phyloP scores from a whole-genome alignment of 2,113 vertebrate species.

The Otis tarda region DNA sequence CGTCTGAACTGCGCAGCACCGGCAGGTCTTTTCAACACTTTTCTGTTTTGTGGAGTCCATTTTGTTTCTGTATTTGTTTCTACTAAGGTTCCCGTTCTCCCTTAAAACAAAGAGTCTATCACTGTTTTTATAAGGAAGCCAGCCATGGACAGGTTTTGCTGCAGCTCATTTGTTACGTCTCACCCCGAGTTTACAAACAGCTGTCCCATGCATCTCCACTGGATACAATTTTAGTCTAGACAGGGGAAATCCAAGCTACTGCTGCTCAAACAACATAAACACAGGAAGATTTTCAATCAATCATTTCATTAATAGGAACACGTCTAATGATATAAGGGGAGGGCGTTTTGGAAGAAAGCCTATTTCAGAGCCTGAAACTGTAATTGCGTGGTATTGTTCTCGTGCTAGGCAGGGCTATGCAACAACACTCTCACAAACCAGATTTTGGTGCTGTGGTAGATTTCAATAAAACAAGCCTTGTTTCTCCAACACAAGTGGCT shows the following conservation, averaged over 20 bases:
- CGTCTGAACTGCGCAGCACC: not conserved
- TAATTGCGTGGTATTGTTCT: conserved; percentile 21
- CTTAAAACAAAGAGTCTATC: not conserved
- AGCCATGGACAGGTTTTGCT: not conserved
- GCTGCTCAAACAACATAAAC: conserved; percentile 51
- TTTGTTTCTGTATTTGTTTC: conserved; percentile 30
- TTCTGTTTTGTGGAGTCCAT: not conserved
- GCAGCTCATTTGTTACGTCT: conserved; percentile 26
- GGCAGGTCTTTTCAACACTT: conserved; percentile 20
- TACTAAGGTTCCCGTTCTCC: not conserved
- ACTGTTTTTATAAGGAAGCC: conserved; percentile 19
- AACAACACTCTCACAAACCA: conserved; percentile 8
- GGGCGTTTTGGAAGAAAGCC: conserved; percentile 47
- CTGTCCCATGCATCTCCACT: conserved; percentile 35
- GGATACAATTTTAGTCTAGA: conserved; percentile 48
- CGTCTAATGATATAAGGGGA: conserved; percentile 44
- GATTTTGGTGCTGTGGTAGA: not conserved
- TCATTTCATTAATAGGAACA: conserved; percentile 57
- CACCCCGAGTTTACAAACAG: conserved; percentile 54
- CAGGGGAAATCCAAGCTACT: conserved; percentile 51
- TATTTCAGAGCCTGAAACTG: conserved; percentile 30
- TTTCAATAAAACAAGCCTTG: conserved; percentile 30
- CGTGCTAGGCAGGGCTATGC: conserved; percentile 8
- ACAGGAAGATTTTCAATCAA: conserved; percentile 60
- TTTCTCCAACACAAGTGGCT: conserved; percentile 41